A percentile compares a stretch with the other conserved stretches of the same genome.
phyloP scores from a whole-genome alignment of 2,888 invertebrate genomes.

The Torymus aiolomorphi region DNA sequence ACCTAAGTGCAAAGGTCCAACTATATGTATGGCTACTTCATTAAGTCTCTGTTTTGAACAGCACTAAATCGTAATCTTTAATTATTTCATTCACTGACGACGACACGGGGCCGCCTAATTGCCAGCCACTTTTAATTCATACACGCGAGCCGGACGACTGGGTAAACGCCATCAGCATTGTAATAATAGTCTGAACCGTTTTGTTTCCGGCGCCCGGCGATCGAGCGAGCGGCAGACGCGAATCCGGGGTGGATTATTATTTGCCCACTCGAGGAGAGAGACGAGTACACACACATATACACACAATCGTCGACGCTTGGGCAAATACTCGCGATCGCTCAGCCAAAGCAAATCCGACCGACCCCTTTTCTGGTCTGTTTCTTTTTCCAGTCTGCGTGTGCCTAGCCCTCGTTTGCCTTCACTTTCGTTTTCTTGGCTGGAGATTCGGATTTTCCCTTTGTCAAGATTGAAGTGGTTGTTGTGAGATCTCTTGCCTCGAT shows the following conservation, averaged over 20 bases:
- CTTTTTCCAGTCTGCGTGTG: background rate
- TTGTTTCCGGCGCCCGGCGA: constrained; percentile 16
- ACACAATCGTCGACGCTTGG: constrained; percentile 6
- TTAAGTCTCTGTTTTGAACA: too few relatives aligned
- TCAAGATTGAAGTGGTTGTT: too few relatives aligned
- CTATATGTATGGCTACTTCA: too few relatives aligned
- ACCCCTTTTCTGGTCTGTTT: background rate
- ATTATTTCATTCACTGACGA: background rate
- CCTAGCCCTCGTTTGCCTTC: background rate
- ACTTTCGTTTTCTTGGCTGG: background rate
- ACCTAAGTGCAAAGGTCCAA: too few relatives aligned
- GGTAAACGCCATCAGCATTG: background rate
- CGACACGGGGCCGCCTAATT: constrained; percentile 25
- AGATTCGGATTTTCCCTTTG: too few relatives aligned
- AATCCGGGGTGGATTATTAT: constrained; percentile 33
- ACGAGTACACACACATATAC: background rate
- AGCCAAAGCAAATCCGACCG: background rate
- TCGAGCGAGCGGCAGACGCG: constrained; percentile 1
- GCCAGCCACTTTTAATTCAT: constrained; percentile 13
- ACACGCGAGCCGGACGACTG: background rate
- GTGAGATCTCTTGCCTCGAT: too few relatives aligned
- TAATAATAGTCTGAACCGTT: constrained; percentile 23
- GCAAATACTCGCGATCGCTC: constrained; percentile 39
- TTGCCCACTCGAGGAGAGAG: constrained; percentile 38
- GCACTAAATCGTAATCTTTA: background rate